These are phyloP conservation scores for Chrysomela aeneicollis DNA, from an alignment of 2,888 invertebrate species.

Conservation along the genomic window DNA sequence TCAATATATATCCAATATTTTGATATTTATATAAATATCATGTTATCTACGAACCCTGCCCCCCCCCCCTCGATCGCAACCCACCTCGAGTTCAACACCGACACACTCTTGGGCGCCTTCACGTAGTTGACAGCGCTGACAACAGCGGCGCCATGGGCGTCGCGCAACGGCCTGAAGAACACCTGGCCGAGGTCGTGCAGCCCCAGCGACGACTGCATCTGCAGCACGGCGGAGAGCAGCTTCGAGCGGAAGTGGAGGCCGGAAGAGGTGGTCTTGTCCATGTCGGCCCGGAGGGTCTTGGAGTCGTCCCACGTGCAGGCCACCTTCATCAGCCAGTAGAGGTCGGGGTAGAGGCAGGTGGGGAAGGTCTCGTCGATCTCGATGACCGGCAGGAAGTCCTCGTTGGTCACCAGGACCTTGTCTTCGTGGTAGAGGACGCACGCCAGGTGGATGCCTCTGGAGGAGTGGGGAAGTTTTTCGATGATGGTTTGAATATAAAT, in stretches of 20 bases:
- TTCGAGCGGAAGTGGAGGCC: slow-evolving; percentile 92
- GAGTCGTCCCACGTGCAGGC: slow-evolving; percentile 98
- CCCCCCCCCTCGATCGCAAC: too few relatives aligned
- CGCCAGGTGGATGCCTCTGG: slow-evolving; percentile 91
- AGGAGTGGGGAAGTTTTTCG: too few relatives aligned
- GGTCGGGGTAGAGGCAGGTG: slow-evolving; percentile 89
- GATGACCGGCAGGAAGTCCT: slow-evolving; percentile 95
- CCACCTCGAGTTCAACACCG: slow-evolving; percentile 90
- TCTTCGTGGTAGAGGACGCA: slow-evolving; percentile 95
- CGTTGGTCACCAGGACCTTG: slow-evolving; percentile 93
- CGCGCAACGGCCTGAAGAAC: slow-evolving; percentile 89
- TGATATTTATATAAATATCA: too few relatives aligned
- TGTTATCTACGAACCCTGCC: too few relatives aligned
- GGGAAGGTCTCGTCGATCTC: slow-evolving; percentile 97
- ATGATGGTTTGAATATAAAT: too few relatives aligned
- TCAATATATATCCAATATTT: too few relatives aligned
- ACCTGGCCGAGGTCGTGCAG: slow-evolving; percentile 94
- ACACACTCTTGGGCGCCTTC: slow-evolving; percentile 84
- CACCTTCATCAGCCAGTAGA: slow-evolving; percentile 94
- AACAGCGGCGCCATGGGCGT: slow-evolving; percentile 89
- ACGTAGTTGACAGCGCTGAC: slow-evolving; percentile 85
- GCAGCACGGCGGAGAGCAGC: slow-evolving; percentile 88
- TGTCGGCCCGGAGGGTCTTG: slow-evolving; percentile 87
- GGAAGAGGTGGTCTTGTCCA: slow-evolving; percentile 92
- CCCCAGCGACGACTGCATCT: slow-evolving; percentile 75